phyloP scores from a whole-genome alignment of 35 echinoderm and acorn worm species.

The Nesometra sesokonis region DNA sequence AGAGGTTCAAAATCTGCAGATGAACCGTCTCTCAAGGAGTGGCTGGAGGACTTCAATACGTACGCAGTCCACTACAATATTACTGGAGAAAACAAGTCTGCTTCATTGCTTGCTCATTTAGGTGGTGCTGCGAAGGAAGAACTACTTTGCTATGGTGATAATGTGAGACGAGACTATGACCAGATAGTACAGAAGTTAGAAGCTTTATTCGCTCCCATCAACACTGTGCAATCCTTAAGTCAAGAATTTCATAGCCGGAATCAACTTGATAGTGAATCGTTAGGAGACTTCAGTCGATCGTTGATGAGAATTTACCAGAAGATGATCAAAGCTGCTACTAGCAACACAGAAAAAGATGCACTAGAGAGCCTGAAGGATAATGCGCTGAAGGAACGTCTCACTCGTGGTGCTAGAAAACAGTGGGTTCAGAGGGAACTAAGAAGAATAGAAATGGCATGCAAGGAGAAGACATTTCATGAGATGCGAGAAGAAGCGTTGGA shows the following conservation, averaged over 20 bases:
- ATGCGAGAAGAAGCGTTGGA: constrained; percentile 30
- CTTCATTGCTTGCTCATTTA: too few species aligned
- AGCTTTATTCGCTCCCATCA: constrained; percentile 15
- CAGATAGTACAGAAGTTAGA: constrained; percentile 6
- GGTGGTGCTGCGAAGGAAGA: too few species aligned
- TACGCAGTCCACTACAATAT: too few species aligned
- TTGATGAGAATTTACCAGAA: constrained; percentile 17
- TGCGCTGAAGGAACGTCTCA: constrained; percentile 17
- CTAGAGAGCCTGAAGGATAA: constrained; percentile 17
- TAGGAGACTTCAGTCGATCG: constrained; percentile 33
- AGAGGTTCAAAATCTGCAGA: too few species aligned
- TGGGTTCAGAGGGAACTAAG: constrained; percentile 28
- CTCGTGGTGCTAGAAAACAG: constrained; percentile 23
- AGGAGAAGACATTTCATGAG: constrained; percentile 12
- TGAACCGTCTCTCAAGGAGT: too few species aligned
- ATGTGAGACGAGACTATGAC: background rate
- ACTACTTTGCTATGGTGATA: background rate
- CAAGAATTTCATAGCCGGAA: constrained; percentile 18
- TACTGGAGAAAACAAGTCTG: too few species aligned
- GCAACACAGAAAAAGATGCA: constrained; percentile 13
- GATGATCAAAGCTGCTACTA: constrained; percentile 17
- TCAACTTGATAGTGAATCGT: constrained; percentile 14
- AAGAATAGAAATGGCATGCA: constrained; percentile 12
- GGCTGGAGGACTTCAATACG: too few species aligned
- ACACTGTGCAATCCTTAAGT: constrained; percentile 22